These are phyloP conservation scores for Carlito syrichta DNA, from an alignment of 2,113 vertebrate species.

Conservation along the genomic window DNA sequence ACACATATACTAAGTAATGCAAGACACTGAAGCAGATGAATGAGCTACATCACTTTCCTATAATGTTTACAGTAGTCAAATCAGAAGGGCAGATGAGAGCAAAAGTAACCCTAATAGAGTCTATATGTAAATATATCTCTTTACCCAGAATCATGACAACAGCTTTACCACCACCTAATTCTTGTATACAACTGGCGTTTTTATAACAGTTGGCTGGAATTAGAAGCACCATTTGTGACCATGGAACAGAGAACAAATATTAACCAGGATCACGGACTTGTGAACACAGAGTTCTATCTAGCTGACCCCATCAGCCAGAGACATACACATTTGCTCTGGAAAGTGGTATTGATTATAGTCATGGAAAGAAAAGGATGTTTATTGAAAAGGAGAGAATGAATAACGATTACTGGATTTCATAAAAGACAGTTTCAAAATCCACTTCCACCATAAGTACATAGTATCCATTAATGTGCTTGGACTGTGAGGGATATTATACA, in stretches of 20 bases:
- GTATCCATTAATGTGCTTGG: rapidly evolving
- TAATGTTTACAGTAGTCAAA: neutral
- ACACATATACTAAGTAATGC: neutral
- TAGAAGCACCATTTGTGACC: neutral
- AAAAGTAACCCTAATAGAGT: rapidly evolving
- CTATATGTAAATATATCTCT: rapidly evolving
- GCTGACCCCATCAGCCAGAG: neutral
- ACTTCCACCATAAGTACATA: neutral
- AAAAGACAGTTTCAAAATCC: neutral
- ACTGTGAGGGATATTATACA: rapidly evolving
- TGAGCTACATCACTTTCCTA: neutral
- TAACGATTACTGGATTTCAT: neutral
- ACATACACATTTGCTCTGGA: neutral
- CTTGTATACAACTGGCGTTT: neutral
- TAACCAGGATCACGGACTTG: no score
- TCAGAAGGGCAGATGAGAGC: neutral
- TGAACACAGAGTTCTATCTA: neutral
- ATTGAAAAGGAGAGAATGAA: neutral
- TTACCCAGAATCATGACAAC: neutral
- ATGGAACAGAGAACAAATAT: neutral
- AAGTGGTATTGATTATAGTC: neutral
- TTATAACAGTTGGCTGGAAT: neutral
- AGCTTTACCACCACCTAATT: neutral
- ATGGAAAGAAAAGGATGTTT: neutral
- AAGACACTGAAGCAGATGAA: neutral